phyloP scores from a whole-genome alignment of 2,797 vertebrate genomes.

The Diplodus puntazzo region DNA sequence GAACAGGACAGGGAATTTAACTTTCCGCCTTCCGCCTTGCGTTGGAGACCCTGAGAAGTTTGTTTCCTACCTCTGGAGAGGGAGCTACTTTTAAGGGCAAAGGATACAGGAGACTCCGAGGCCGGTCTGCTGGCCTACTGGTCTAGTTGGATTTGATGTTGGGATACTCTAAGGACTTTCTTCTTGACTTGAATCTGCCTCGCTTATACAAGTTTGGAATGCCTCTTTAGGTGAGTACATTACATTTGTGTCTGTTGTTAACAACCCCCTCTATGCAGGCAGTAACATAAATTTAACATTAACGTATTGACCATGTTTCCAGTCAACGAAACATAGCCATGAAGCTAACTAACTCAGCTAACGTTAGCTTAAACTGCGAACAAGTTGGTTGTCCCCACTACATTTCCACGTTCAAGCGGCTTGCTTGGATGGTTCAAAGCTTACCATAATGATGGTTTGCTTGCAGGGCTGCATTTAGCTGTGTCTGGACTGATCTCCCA shows the following conservation, averaged over 20 bases:
- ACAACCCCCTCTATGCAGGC: not conserved
- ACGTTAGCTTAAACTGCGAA: constrained; percentile 39
- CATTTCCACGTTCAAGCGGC: constrained; percentile 31
- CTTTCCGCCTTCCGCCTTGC: constrained; percentile 78
- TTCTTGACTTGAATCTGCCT: constrained; percentile 67
- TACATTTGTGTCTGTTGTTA: constrained; percentile 22
- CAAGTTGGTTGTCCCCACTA: constrained; percentile 32
- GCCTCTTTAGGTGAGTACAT: constrained; percentile 85
- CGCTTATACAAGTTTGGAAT: constrained; percentile 79
- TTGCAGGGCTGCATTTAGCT: constrained; percentile 50
- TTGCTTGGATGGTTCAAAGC: constrained; percentile 14
- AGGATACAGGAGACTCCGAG: constrained; percentile 92
- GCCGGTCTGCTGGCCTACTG: constrained; percentile 90
- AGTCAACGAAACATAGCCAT: constrained; percentile 47
- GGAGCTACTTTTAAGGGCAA: constrained; percentile 87
- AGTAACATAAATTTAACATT: constrained; percentile 45
- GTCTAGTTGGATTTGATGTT: constrained; percentile 84
- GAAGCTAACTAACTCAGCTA: constrained; percentile 69
- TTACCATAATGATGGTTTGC: constrained; percentile 8
- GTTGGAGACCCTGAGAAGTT: constrained; percentile 86
- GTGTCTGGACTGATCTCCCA: constrained; percentile 52
- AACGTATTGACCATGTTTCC: constrained; percentile 59
- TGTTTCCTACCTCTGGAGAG: constrained; percentile 83
- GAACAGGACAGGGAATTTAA: constrained; percentile 84
- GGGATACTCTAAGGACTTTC: constrained; percentile 81